Conservation (phyloP, 2,797 vertebrate species). For the Gorsachius magnificus region DNA sequence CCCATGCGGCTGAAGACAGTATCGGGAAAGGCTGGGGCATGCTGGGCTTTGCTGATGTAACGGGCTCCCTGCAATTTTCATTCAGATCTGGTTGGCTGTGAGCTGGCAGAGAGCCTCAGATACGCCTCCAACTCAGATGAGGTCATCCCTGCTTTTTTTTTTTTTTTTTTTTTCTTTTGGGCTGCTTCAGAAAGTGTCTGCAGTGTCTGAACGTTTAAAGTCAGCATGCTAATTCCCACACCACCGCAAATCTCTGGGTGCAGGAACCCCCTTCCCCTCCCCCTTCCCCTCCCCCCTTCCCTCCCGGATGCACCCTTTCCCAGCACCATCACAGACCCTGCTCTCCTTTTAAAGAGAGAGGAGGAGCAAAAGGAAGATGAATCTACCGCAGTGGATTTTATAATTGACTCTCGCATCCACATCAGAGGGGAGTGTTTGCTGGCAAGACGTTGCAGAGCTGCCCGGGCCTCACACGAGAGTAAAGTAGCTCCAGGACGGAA, state of each 20-base stretch:
- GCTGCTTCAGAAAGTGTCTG: conserved; percentile 5
- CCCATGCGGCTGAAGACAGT: not conserved
- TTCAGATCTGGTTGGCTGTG: conserved; percentile 71
- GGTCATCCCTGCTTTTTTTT: conserved; percentile 61
- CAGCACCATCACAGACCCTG: not conserved
- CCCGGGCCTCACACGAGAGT: not conserved
- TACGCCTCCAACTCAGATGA: conserved; percentile 70
- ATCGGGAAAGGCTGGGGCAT: conserved; percentile 60
- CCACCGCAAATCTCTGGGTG: not conserved
- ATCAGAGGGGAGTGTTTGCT: not conserved
- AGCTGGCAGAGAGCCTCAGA: conserved; percentile 58
- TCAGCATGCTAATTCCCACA: not conserved
- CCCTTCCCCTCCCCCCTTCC: no score
- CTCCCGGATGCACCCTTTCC: not conserved
- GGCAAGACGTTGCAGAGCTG: not conserved
- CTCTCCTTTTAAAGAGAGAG: conserved; percentile 38
- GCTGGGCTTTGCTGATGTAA: conserved; percentile 81
- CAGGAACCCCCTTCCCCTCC: not conserved
- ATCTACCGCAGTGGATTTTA: conserved; percentile 63
- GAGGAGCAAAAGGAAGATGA: conserved; percentile 54
- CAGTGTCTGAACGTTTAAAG: conserved; percentile 10
- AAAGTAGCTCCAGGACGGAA: not conserved
- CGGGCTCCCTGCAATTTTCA: conserved; percentile 67
- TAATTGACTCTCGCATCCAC: conserved; percentile 5
- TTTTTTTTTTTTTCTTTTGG: no score